A percentile compares a stretch with the other conserved stretches of the same genome.
Conservation (phyloP, 35 echinoderm and acorn worm species). For the Ptychodera flava region DNA sequence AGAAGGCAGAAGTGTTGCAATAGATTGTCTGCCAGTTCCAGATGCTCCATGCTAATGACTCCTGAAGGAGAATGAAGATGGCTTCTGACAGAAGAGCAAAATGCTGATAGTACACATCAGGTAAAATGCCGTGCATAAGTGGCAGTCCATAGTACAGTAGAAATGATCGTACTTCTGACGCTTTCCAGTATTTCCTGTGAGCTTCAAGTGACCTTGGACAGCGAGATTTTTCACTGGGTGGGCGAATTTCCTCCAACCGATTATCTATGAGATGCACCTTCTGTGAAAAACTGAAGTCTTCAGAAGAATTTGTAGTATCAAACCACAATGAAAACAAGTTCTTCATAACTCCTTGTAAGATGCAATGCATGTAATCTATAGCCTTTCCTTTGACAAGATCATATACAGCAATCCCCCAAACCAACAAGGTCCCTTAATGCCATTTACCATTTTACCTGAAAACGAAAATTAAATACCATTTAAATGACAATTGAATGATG, state of each 20-base stretch:
- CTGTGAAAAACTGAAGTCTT: background rate
- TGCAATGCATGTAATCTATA: constrained; percentile 34
- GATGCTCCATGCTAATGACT: constrained; percentile 10
- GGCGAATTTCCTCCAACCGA: constrained; percentile 13
- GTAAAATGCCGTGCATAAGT: constrained; percentile 27
- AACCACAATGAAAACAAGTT: constrained; percentile 11
- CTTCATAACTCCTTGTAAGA: constrained; percentile 10
- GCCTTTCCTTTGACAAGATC: constrained; percentile 9
- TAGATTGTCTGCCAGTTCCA: constrained; percentile 31
- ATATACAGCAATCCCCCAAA: background rate
- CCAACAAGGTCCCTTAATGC: constrained; percentile 18
- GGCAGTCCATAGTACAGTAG: constrained; percentile 58
- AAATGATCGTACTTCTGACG: constrained; percentile 60
- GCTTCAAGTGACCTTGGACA: constrained; percentile 37
- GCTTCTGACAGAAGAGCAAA: constrained; percentile 37
- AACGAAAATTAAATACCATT: too few species aligned
- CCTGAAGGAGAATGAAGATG: constrained; percentile 20
- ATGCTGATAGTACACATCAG: constrained; percentile 31
- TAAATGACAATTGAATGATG: too few species aligned
- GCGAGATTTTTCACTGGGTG: constrained; percentile 63
- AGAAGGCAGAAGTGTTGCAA: constrained; percentile 40
- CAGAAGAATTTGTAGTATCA: background rate
- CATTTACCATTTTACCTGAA: constrained; percentile 9
- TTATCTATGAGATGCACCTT: background rate
- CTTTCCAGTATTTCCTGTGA: constrained; percentile 67